Base-by-base conservation (phyloP, 2,888 invertebrate species). In the Ectropis crepuscularia region DNA sequence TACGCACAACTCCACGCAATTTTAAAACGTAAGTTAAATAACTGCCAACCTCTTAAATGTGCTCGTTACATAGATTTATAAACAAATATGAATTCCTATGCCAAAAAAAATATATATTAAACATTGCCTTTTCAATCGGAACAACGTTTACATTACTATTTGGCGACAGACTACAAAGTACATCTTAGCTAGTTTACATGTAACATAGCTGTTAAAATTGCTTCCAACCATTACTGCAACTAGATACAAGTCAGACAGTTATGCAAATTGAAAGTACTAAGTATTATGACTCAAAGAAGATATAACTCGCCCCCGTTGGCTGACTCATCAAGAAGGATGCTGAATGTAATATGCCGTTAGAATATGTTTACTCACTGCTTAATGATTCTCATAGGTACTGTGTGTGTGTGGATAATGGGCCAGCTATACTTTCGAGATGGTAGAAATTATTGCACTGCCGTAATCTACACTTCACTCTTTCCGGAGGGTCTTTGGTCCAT, bases 251-350 rank as follows among this genome's bases (percentile, higher is more conserved):
- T 45, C 16, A 39, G 41, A 38, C 45, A 51, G 54, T 55, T 51
- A 63, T 55, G 59, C 49, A 59, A 63, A 63, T 63, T 59, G 55
- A 51, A 50, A 58, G 39, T 12, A 41, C 57, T 12, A 48, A 51
- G 45, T 50, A 55, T 10, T 28, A 62, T 48, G 42, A 42, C 57
- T 46, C 16, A 38, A 43, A 54, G 43, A 39, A 43, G 12, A 36
- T 46, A 38, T 50, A 28, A 63, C 28, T 48, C 43, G 45, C 43
- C 16, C 36, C 45, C 43, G 12, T 54, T 53, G 46, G 11, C 53
- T 55, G 57, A 57, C 37, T 55, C 43, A 45, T 39, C 48, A 43
- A 53, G 11, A 54, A 43, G 16, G 54, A 38, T 54, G 61, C 7
- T 37, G 42, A 53, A 53, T 37, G 46, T 61, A 49, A 45, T n/a